Conservation (phyloP, 2,888 invertebrate genomes). For the Mesorhabditis spiculigera region DNA sequence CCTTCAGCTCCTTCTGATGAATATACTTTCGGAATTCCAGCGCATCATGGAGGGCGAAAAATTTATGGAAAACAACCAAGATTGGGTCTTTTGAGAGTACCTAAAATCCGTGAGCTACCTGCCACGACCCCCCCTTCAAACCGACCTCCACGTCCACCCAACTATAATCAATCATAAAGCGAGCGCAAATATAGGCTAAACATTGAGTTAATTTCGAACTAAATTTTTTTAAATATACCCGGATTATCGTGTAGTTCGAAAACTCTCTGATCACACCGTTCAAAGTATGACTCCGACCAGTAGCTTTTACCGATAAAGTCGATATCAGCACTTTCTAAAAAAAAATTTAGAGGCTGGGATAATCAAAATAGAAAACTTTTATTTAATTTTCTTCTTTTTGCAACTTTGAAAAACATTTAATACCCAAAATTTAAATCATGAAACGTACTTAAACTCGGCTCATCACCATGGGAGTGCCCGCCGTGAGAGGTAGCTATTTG, state of each 20-base stretch:
- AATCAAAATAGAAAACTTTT: too few species aligned
- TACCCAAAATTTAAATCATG: too few species aligned
- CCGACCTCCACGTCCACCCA: constrained; percentile 17
- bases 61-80: constrained; percentile 15
- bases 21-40: constrained; percentile 5
- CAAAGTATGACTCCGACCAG: background rate
- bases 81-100: constrained; percentile 8
- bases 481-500: too few species aligned
- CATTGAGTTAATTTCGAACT: background rate
- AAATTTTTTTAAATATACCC: background rate
- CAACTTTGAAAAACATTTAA: too few species aligned
- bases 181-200: background rate
- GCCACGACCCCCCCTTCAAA: background rate
- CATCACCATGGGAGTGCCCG: too few species aligned
- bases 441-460: too few species aligned
- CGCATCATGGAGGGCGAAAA: constrained; percentile 12
- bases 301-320: constrained; percentile 3
- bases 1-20: background rate
- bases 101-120: background rate
- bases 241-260: constrained; percentile 2
- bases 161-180: background rate
- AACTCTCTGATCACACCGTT: background rate
- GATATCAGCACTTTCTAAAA: background rate
- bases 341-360: background rate
- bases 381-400: too few species aligned